Evolutionary conservation across 2,888 invertebrate genomes (phyloP).

Genomic region (Plemyria rubiginata): DNA sequence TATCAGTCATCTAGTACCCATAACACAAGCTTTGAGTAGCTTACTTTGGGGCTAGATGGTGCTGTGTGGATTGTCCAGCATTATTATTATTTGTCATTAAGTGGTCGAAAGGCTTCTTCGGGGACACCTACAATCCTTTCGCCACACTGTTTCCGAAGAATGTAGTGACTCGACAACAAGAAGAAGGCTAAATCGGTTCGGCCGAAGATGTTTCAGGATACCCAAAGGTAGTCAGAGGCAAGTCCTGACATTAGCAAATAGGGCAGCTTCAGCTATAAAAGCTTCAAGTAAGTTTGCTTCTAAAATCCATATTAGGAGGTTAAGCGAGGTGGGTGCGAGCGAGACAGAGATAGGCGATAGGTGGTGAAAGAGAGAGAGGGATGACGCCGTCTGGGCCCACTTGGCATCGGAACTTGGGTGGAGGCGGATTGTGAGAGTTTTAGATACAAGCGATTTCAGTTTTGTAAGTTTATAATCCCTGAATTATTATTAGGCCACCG

Average conservation of each 20-base stretch:
- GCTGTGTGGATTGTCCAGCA: too few relatives aligned
- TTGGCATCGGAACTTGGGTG: constrained; percentile 45
- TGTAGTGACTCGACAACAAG: not conserved
- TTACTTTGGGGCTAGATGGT: too few relatives aligned
- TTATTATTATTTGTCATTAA: too few relatives aligned
- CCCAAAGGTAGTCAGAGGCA: not conserved
- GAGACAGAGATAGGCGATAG: constrained; percentile 30
- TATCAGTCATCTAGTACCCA: too few relatives aligned
- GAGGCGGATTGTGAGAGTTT: constrained; percentile 42
- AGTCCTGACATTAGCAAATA: constrained; percentile 14
- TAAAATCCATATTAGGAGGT: constrained; percentile 43
- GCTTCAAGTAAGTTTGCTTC: constrained; percentile 13
- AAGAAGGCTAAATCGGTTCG: too few relatives aligned
- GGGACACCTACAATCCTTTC: too few relatives aligned
- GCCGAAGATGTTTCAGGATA: not conserved
- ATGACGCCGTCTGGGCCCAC: constrained; percentile 36
- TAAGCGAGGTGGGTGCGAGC: constrained; percentile 35
- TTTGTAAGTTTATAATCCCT: too few relatives aligned
- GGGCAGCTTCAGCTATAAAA: constrained; percentile 9
- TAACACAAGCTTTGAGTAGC: too few relatives aligned
- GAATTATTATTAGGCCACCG: too few relatives aligned
- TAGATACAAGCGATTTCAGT: too few relatives aligned
- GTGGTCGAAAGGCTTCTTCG: too few relatives aligned
- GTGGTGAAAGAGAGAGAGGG: constrained; percentile 39
- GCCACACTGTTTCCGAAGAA: constrained; percentile 13